Conservation (phyloP, 2,113 vertebrate species). For the Gasterosteus nipponicus region DNA sequence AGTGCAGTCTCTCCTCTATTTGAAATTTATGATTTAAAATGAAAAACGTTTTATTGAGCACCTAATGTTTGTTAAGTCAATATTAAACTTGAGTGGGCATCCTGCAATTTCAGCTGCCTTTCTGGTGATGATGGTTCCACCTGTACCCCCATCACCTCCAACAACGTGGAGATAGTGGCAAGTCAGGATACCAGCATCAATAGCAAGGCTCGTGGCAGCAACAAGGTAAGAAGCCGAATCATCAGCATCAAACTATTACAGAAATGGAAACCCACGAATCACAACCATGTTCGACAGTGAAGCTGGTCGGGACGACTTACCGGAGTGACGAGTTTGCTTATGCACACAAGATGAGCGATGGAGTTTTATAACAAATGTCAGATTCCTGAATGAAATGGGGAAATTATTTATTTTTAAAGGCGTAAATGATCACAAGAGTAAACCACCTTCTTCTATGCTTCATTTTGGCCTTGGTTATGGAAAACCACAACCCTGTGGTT, state of each 20-base stretch:
- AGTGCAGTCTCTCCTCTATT: not conserved
- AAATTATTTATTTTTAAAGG: too few relatives aligned
- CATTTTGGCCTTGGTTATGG: not conserved
- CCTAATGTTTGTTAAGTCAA: not conserved
- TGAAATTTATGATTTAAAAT: not conserved
- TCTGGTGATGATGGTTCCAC: slow-evolving; percentile 93
- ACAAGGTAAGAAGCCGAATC: slow-evolving; percentile 85
- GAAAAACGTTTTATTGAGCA: not conserved
- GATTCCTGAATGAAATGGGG: not conserved
- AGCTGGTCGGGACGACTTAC: slow-evolving; percentile 1
- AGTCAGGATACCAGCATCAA: slow-evolving; percentile 97
- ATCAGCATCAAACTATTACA: not conserved
- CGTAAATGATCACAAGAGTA: too few relatives aligned
- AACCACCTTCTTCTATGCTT: not conserved
- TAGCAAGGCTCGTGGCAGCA: slow-evolving; percentile 97
- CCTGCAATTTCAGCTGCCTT: slow-evolving; percentile 83
- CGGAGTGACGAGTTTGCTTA: not conserved
- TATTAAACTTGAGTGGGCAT: not conserved
- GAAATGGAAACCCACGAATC: not conserved
- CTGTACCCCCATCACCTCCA: slow-evolving; percentile 88
- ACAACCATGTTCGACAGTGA: not conserved
- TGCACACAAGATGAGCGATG: not conserved
- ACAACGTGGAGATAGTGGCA: slow-evolving; percentile 96
- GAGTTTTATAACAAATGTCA: not conserved
- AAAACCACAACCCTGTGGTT: not conserved